These are phyloP conservation scores for Meteorus colon DNA, from an alignment of 2,888 invertebrate genomes.

Conservation along the genomic window DNA sequence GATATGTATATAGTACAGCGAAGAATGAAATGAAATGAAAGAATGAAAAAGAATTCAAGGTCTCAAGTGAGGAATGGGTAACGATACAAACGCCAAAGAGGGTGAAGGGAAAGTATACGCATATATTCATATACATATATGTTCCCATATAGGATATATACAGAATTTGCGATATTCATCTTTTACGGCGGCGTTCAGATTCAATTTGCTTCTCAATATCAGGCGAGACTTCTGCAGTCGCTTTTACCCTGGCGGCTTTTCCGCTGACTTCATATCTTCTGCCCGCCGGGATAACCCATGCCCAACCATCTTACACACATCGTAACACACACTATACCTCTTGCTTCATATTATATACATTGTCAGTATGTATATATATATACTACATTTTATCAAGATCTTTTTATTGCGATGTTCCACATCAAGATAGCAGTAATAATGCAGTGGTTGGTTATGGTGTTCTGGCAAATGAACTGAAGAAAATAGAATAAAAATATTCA, in stretches of 20 bases:
- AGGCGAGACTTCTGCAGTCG: constrained; percentile 52
- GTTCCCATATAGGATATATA: constrained; percentile 2
- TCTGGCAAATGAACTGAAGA: neutral
- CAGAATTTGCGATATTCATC: constrained; percentile 60
- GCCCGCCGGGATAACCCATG: constrained; percentile 29
- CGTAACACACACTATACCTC: neutral
- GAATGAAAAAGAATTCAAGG: constrained; percentile 2
- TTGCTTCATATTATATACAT: neutral
- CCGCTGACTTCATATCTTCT: constrained; percentile 33
- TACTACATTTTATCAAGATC: neutral
- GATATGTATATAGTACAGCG: neutral
- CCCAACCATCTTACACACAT: constrained; percentile 10
- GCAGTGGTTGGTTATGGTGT: neutral
- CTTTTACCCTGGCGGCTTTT: constrained; percentile 21
- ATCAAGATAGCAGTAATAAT: neutral
- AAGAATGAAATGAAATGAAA: constrained; percentile 9
- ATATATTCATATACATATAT: neutral
- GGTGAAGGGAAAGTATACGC: neutral
- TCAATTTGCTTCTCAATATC: constrained; percentile 66
- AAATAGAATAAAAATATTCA: neutral
- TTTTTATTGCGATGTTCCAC: neutral
- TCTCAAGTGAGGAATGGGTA: neutral
- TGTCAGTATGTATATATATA: neutral
- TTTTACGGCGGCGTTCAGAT: constrained; percentile 65
- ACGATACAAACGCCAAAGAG: neutral